phyloP scores from a whole-genome alignment of 2,888 invertebrate species.

The Hermodice carunculata region DNA sequence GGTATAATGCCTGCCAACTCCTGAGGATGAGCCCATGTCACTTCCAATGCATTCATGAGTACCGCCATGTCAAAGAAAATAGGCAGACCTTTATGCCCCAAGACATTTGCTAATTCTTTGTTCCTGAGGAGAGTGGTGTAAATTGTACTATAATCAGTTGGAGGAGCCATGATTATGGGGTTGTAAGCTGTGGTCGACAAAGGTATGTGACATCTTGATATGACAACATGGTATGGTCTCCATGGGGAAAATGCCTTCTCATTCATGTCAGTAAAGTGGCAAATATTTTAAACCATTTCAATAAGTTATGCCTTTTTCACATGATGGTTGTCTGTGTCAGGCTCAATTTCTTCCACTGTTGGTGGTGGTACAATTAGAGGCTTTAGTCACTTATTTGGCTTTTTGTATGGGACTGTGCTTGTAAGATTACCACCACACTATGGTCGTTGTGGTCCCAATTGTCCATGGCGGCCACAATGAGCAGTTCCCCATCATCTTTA shows the following conservation, averaged over 20 bases:
- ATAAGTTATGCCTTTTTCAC: too few species aligned
- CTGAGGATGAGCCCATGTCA: constrained; percentile 9
- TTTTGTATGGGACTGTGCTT: neutral
- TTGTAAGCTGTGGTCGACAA: neutral
- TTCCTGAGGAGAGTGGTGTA: neutral
- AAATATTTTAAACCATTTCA: too few species aligned
- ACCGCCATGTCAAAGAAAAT: constrained; percentile 8
- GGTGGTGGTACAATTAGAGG: neutral
- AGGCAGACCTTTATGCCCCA: constrained; percentile 7
- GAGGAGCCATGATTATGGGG: constrained; percentile 6
- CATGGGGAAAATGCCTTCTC: constrained; percentile 6
- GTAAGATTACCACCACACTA: constrained; percentile 1
- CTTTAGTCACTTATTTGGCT: neutral
- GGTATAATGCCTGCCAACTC: neutral
- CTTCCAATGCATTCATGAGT: constrained; percentile 8
- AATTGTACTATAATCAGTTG: constrained; percentile 4
- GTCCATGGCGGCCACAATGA: constrained; percentile 4
- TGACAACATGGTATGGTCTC: neutral
- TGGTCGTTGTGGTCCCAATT: constrained; percentile 17
- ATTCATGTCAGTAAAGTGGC: too few species aligned
- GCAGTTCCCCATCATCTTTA: neutral
- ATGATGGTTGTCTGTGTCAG: too few species aligned
- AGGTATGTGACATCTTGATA: neutral
- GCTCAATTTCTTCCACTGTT: neutral
- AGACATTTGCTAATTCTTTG: constrained; percentile 2